These are phyloP conservation scores for Diuraphis noxia DNA, from an alignment of 1,140 invertebrate genomes.

Conservation along the genomic window DNA sequence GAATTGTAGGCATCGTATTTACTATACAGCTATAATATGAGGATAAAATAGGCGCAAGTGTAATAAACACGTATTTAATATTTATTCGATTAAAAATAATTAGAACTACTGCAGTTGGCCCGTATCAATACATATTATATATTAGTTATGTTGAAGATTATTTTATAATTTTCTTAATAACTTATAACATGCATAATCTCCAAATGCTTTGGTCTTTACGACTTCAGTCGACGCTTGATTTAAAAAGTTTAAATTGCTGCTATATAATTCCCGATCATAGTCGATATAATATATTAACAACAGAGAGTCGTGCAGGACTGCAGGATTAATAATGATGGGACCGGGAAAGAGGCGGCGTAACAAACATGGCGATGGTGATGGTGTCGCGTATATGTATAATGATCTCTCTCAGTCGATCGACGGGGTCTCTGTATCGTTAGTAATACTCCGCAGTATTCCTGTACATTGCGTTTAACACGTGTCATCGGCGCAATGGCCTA, in stretches of 20 bases:
- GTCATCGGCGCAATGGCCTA: neutral
- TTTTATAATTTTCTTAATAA: too few species aligned
- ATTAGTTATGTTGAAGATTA: too few species aligned
- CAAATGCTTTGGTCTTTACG: too few species aligned
- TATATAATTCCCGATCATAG: neutral
- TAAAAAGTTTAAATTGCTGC: neutral
- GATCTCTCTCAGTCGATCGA: neutral
- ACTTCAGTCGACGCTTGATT: neutral
- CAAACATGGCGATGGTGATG: constrained; percentile 25
- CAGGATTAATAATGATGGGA: neutral
- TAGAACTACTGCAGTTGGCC: neutral
- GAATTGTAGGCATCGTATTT: too few species aligned
- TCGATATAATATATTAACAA: neutral
- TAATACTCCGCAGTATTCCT: neutral
- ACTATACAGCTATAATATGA: neutral
- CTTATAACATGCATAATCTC: too few species aligned
- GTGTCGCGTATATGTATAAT: neutral
- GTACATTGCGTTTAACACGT: neutral
- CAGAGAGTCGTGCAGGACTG: neutral
- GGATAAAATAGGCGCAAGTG: neutral
- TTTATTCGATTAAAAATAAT: neutral
- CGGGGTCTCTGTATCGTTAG: neutral
- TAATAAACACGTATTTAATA: neutral
- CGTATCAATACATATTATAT: too few species aligned
- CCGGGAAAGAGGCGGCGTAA: neutral